Base-by-base conservation (phyloP, 2,113 vertebrate species). In the Etia nguti region DNA sequence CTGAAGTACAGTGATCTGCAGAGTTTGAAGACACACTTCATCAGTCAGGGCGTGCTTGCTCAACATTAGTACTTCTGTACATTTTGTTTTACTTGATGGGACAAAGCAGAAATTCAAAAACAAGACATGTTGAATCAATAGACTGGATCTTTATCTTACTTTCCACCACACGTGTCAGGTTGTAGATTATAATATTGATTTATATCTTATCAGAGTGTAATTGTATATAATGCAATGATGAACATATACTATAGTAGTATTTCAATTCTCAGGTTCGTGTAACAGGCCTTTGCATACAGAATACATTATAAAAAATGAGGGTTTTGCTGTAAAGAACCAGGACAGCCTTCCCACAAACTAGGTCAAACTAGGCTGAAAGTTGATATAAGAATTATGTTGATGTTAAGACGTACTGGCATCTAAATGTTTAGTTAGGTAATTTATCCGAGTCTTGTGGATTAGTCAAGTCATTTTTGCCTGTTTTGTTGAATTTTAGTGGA, bases 1-100 rank as follows among this genome's bases (percentile, higher is more conserved):
- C 86, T 87, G 73, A 65, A 81, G 85, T 82, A 75, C 80, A 84
- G 54, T 62, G 73, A 92, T 73, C 91, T 95, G 91, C 88, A 86
- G 60, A 92, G 77, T 92, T 84, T 90, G 36, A 92, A 94, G 84
- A 81, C 85, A 81, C 92, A 94, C 91, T 93, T 94, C 88, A 94
- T 95, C 85, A 90, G 70, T 93, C 88, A 94, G 75, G 85, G 38
- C 12, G 5, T 55, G 56, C 46, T 90, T 62, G 0, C 70, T 85
- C 29, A 54, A 52, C 73, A 56, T 80, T 57, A 68, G 16, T 79
- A 68, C 29, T 8, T 81, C 80, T 83, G 81, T 26, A 84, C 54
- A 68, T 85, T 87, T 16, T 90, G 26, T 54, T 86, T 54, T 73
- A 48, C 88, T 86, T 77, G 54, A 81, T 80, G 77, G 24, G n/a